These are phyloP conservation scores for Sitta europaea DNA, from an alignment of 2,113 vertebrate genomes.

Conservation along the genomic window DNA sequence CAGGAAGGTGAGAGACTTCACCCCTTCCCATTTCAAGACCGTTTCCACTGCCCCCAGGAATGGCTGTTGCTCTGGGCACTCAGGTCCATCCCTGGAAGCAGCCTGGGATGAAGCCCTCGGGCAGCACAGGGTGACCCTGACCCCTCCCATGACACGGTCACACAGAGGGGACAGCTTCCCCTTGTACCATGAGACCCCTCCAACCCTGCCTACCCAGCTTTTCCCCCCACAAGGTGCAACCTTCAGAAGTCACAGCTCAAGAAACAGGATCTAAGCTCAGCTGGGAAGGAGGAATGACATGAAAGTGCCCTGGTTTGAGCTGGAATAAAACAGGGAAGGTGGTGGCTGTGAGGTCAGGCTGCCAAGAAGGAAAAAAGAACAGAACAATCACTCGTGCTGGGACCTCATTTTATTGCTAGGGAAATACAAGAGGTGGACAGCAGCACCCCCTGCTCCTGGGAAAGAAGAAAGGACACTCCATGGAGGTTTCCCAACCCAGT, in stretches of 20 bases:
- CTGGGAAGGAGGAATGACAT: background rate
- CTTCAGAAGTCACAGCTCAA: background rate
- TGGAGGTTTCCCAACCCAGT: background rate
- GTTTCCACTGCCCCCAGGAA: background rate
- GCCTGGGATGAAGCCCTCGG: background rate
- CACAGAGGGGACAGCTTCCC: background rate
- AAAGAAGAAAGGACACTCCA: background rate
- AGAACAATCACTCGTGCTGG: background rate
- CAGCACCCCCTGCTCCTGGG: background rate
- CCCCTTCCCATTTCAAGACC: accelerated
- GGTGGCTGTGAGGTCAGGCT: background rate
- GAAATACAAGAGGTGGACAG: background rate
- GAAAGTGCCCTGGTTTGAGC: background rate
- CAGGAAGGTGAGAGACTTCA: background rate
- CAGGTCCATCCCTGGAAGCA: background rate
- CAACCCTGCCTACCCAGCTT: accelerated
- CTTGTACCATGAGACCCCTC: accelerated
- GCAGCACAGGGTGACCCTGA: background rate
- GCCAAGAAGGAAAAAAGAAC: background rate
- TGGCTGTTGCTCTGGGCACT: accelerated
- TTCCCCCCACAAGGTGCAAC: too few relatives aligned
- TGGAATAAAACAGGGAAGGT: background rate
- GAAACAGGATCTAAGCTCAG: background rate
- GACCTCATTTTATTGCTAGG: constrained; percentile 15
- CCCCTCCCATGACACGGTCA: background rate